Evolutionary conservation across 2,113 vertebrate genomes (phyloP).

Genomic region (Indicator maculatus): DNA sequence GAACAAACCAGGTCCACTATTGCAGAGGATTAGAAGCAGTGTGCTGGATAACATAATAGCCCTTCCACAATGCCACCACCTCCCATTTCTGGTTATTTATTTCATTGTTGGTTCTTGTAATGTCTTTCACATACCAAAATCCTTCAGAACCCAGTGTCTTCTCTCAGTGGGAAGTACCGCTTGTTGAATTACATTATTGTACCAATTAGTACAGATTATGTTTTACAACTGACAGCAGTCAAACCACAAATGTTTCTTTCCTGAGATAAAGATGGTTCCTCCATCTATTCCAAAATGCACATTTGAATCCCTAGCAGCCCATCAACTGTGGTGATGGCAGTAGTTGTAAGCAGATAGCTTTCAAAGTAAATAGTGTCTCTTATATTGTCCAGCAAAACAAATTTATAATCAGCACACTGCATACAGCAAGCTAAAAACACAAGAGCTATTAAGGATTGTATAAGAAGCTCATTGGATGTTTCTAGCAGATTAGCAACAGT

Average conservation of each 20-base stretch:
- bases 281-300: not conserved
- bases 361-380: not conserved
- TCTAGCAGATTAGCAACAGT: constrained; percentile 11
- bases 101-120: not conserved
- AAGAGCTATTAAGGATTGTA: not conserved
- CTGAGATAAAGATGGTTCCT: not conserved
- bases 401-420: not conserved
- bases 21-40: not conserved
- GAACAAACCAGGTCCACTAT: not conserved
- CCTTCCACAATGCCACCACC: not conserved
- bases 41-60: not conserved
- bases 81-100: not conserved
- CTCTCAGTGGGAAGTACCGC: not conserved
- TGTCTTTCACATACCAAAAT: not conserved
- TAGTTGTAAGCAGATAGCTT: not conserved
- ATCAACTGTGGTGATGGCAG: not conserved
- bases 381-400: not conserved
- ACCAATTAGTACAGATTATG: not conserved
- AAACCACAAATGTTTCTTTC: not conserved
- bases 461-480: not conserved
- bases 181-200: not conserved
- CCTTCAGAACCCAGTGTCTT: not conserved
- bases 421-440: not conserved
- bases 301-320: not conserved
- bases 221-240: not conserved